Percentiles rank a stretch among this genome's conserved stretches.
Evolutionary conservation across 2,797 vertebrate species (phyloP).

Genomic region (Pogoniulus pusillus): DNA sequence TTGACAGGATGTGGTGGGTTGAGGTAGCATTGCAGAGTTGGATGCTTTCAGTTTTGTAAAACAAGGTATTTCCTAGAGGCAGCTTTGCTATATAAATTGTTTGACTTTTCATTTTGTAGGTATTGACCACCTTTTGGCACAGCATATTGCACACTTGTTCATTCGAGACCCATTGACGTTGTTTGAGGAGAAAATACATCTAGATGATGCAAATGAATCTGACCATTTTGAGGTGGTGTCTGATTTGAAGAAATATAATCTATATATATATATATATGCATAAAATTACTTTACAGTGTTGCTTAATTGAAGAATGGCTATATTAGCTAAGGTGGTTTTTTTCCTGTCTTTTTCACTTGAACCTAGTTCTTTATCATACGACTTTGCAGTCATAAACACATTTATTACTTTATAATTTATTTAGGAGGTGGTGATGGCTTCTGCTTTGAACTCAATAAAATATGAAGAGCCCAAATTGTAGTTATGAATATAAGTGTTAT

Average conservation of each 20-base stretch:
- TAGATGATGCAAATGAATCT: conserved; percentile 97
- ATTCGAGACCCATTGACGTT: conserved; percentile 95
- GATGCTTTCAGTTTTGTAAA: not conserved
- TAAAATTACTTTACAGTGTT: not conserved
- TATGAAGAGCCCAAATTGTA: not conserved
- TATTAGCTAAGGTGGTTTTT: not conserved
- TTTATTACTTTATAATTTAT: not conserved
- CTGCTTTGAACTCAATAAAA: not conserved
- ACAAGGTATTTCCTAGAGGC: not conserved
- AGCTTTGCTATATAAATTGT: conserved; percentile 24
- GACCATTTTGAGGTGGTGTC: conserved; percentile 95
- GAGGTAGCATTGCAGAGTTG: conserved; percentile 24
- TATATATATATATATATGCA: not conserved
- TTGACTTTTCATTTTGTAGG: conserved; percentile 78
- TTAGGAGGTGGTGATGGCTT: not conserved
- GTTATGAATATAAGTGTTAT: not conserved
- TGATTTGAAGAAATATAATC: conserved; percentile 26
- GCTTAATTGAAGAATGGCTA: not conserved
- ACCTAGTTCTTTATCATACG: not conserved
- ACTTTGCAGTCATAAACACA: not conserved
- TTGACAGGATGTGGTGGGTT: conserved; percentile 58
- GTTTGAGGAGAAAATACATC: conserved; percentile 93
- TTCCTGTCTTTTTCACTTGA: not conserved
- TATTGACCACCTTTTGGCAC: conserved; percentile 95
- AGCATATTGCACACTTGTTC: conserved; percentile 98